A percentile compares a stretch with the other conserved stretches of the same genome.
phyloP scores from a whole-genome alignment of 2,113 vertebrate genomes.

The Sapayoa aenigma region DNA sequence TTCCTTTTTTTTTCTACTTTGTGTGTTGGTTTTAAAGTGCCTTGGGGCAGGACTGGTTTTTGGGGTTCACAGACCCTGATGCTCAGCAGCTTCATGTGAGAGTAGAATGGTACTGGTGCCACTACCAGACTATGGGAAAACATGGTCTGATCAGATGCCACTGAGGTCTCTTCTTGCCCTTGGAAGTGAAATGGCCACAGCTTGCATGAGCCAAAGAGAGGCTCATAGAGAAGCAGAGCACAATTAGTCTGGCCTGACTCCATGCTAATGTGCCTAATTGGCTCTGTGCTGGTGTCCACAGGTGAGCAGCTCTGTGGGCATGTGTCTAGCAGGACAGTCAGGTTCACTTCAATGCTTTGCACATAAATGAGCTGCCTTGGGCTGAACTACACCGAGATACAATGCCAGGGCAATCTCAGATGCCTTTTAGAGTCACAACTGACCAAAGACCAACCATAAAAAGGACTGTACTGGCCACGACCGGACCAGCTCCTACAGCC shows the following conservation, averaged over 20 bases:
- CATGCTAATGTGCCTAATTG: neutral
- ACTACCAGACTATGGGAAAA: neutral
- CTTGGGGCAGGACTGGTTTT: neutral
- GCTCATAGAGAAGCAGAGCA: neutral
- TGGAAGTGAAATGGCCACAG: neutral
- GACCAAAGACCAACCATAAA: neutral
- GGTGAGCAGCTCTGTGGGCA: neutral
- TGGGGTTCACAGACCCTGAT: neutral
- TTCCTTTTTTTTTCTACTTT: neutral
- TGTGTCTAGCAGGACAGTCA: neutral
- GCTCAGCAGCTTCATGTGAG: rapidly evolving
- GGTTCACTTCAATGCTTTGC: neutral
- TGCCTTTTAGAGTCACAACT: neutral
- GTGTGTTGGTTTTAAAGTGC: neutral
- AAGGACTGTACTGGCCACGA: neutral
- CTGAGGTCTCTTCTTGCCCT: neutral
- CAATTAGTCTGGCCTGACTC: neutral
- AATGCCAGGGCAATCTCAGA: neutral
- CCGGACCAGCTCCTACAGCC: neutral
- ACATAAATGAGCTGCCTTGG: neutral
- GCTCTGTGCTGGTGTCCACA: rapidly evolving
- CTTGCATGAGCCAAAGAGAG: neutral
- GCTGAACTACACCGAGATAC: neutral
- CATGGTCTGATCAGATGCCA: neutral
- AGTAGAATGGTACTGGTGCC: neutral